phyloP scores from a whole-genome alignment of 1,140 invertebrate genomes.

The Drosophila nasuta region DNA sequence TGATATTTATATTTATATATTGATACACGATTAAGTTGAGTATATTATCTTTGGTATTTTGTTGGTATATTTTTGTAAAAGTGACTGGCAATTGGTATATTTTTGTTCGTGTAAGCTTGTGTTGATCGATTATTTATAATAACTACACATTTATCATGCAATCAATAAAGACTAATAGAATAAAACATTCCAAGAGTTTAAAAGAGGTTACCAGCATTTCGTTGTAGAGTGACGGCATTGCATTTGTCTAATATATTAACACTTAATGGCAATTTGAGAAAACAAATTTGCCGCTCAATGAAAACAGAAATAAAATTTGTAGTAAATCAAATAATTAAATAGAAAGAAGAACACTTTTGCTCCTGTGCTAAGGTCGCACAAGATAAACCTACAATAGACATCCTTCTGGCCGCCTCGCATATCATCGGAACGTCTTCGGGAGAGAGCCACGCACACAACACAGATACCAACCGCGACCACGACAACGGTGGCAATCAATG shows the following conservation, averaged over 20 bases:
- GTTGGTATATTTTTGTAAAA: slow-evolving; percentile 76
- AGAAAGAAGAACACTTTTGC: slow-evolving; percentile 79
- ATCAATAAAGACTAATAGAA: not conserved
- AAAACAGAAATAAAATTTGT: slow-evolving; percentile 67
- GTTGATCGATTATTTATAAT: not conserved
- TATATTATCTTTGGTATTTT: slow-evolving; percentile 43
- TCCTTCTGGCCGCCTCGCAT: slow-evolving; percentile 92
- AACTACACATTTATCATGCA: slow-evolving; percentile 31
- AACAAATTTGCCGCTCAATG: slow-evolving; percentile 7
- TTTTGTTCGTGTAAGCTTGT: slow-evolving; percentile 54
- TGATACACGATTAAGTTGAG: slow-evolving; percentile 15
- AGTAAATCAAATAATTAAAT: slow-evolving; percentile 54
- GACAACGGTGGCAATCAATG: slow-evolving; percentile 92
- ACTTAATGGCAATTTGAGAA: not conserved
- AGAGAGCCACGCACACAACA: slow-evolving; percentile 94
- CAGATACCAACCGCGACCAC: slow-evolving; percentile 95
- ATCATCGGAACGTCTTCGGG: slow-evolving; percentile 91
- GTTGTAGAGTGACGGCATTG: slow-evolving; percentile 43
- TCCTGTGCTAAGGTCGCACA: not conserved
- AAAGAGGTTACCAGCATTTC: slow-evolving; percentile 28
- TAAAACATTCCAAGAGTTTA: slow-evolving; percentile 23
- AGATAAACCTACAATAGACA: slow-evolving; percentile 87
- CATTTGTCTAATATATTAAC: slow-evolving; percentile 1
- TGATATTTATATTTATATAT: slow-evolving; percentile 12
- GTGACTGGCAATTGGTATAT: slow-evolving; percentile 46